Evolutionary conservation across 2,113 vertebrate species (phyloP).

Genomic region (Jacana jacana): DNA sequence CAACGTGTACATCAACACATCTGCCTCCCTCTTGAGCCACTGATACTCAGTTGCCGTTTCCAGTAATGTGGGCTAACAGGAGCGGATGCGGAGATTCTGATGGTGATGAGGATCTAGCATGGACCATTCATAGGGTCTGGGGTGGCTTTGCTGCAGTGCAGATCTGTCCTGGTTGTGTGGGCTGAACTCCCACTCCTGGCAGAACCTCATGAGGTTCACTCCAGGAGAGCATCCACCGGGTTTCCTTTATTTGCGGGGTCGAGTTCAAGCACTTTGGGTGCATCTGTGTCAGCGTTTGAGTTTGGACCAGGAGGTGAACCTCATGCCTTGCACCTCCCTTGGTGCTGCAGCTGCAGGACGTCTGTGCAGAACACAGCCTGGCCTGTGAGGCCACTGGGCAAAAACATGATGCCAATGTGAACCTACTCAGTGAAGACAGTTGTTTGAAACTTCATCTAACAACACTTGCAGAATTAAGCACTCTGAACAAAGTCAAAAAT

Average conservation of each 20-base stretch:
- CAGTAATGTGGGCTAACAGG: fast-evolving
- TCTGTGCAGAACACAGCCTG: too few species aligned
- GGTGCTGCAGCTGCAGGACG: too few species aligned
- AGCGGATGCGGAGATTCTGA: fast-evolving
- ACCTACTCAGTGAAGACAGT: background rate
- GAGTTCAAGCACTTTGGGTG: background rate
- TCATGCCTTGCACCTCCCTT: background rate
- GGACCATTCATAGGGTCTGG: fast-evolving
- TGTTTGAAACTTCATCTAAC: background rate
- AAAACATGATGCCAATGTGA: too few species aligned
- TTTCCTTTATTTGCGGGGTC: background rate
- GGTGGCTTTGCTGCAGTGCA: background rate
- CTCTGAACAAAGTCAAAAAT: background rate
- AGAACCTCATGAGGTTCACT: background rate
- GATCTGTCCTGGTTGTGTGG: background rate
- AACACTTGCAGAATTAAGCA: background rate
- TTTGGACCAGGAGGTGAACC: background rate
- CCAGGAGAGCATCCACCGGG: background rate
- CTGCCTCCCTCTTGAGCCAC: background rate
- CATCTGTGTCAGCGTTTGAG: fast-evolving
- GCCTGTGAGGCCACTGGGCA: fast-evolving
- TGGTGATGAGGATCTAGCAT: background rate
- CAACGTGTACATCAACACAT: fast-evolving
- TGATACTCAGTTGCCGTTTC: background rate
- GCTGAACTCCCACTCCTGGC: background rate